A percentile compares a stretch with the other conserved stretches of the same genome.
These are phyloP conservation scores for Fistularia tabacaria DNA, from an alignment of 2,797 vertebrate genomes.

Conservation along the genomic window DNA sequence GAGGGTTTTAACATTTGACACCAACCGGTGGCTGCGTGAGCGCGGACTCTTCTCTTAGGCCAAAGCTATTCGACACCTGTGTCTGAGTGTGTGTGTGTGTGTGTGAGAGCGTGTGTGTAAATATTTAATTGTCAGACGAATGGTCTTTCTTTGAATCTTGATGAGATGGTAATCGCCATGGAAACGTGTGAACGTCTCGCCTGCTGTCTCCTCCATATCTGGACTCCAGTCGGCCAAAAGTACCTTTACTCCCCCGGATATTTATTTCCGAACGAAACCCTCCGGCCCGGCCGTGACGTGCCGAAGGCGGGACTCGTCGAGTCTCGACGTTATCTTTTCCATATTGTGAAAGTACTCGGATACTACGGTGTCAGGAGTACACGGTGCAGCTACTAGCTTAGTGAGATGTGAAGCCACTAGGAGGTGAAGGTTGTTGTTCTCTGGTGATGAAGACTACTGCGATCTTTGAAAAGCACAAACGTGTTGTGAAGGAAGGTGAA, in stretches of 20 bases:
- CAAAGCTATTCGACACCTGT: conserved; percentile 52
- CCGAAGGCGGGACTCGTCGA: conserved; percentile 40
- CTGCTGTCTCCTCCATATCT: conserved; percentile 38
- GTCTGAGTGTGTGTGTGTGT: too few relatives aligned
- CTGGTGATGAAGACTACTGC: conserved; percentile 38
- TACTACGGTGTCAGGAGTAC: conserved; percentile 35
- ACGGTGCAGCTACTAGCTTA: conserved; percentile 50
- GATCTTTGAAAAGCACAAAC: conserved; percentile 71
- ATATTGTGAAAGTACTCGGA: conserved; percentile 72
- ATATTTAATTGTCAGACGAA: conserved; percentile 59
- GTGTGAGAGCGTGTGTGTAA: conserved; percentile 42
- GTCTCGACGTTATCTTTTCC: conserved; percentile 59
- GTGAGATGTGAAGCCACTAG: conserved; percentile 51
- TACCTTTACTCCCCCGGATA: too few relatives aligned
- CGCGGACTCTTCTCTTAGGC: conserved; percentile 62
- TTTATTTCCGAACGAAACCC: too few relatives aligned
- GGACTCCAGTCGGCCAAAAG: conserved; percentile 29
- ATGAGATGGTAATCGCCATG: conserved; percentile 68
- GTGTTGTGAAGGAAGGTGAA: conserved; percentile 1
- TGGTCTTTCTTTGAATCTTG: conserved; percentile 50
- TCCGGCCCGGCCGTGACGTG: conserved; percentile 41
- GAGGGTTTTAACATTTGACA: conserved; percentile 45
- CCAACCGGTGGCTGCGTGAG: conserved; percentile 59
- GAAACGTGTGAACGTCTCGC: conserved; percentile 57
- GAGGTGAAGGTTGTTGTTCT: conserved; percentile 7